Evolutionary conservation across 1,140 invertebrate genomes (phyloP).

Genomic region (Cydia fagiglandana): DNA sequence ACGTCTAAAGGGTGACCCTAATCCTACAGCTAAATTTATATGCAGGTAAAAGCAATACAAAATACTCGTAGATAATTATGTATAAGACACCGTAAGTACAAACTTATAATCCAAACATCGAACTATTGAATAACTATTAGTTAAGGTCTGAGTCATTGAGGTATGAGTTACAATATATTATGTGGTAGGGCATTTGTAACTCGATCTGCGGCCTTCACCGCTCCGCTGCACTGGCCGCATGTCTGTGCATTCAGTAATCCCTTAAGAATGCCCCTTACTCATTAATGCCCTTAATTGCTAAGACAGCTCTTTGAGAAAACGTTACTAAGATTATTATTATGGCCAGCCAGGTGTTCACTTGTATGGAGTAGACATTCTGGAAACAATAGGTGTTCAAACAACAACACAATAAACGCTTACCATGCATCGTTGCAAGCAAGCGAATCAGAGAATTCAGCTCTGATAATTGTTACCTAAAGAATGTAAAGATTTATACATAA

Average conservation of each 20-base stretch:
- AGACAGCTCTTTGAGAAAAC: constrained; percentile 31
- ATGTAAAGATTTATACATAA: too few relatives aligned
- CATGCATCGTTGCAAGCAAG: too few relatives aligned
- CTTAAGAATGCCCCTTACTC: constrained; percentile 41
- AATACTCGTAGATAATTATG: too few relatives aligned
- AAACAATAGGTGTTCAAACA: background rate
- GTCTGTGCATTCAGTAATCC: constrained; percentile 49
- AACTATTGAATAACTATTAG: background rate
- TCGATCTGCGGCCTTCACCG: constrained; percentile 47
- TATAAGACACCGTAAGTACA: too few relatives aligned
- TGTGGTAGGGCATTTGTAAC: constrained; percentile 38
- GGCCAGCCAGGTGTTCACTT: background rate
- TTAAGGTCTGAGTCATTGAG: constrained; percentile 11
- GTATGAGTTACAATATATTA: constrained; percentile 27
- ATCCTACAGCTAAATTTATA: too few relatives aligned
- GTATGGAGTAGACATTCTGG: background rate
- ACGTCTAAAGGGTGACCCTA: too few relatives aligned
- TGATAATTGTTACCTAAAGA: too few relatives aligned
- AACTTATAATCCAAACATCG: too few relatives aligned
- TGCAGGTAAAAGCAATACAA: too few relatives aligned
- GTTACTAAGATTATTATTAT: constrained; percentile 16
- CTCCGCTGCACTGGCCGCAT: constrained; percentile 44
- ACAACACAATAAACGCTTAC: background rate
- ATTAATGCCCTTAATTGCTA: constrained; percentile 23
- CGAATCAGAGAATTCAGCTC: too few relatives aligned